Percentiles rank a stretch among this genome's conserved stretches.
Evolutionary conservation across 2,113 vertebrate species (phyloP).

Genomic region (Phylloscopus whistleri): DNA sequence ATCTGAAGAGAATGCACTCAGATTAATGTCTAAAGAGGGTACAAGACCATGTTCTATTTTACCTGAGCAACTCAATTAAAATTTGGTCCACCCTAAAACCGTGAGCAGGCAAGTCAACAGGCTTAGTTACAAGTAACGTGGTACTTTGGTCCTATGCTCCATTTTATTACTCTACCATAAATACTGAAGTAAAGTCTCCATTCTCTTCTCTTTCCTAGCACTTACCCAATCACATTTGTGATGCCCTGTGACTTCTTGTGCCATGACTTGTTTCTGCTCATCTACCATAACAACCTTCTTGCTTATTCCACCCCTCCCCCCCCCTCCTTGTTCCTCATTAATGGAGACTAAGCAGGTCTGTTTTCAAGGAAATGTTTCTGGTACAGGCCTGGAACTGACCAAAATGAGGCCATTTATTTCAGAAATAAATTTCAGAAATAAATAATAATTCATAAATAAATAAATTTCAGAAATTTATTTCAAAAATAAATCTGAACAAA

Average conservation of each 20-base stretch:
- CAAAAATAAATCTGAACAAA: not conserved
- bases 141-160: not conserved
- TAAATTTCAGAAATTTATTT: no score
- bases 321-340: not conserved
- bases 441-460: no score
- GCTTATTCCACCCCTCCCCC: no score
- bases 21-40: not conserved
- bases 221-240: not conserved
- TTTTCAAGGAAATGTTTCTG: not conserved
- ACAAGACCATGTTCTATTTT: not conserved
- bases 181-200: not conserved
- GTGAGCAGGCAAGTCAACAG: not conserved
- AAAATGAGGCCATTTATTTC: not conserved
- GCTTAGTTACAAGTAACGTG: not conserved
- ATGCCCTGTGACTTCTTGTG: not conserved
- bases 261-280: not conserved
- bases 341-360: not conserved
- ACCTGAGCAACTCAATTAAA: not conserved
- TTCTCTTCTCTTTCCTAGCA: not conserved
- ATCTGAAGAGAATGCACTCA: not conserved
- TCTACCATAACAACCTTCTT: not conserved
- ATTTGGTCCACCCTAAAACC: not conserved
- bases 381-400: not conserved
- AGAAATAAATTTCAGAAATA: no score
- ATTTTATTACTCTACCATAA: not conserved